Conservation (phyloP, 2,888 invertebrate genomes). For the Rhyacophila evoluta region DNA sequence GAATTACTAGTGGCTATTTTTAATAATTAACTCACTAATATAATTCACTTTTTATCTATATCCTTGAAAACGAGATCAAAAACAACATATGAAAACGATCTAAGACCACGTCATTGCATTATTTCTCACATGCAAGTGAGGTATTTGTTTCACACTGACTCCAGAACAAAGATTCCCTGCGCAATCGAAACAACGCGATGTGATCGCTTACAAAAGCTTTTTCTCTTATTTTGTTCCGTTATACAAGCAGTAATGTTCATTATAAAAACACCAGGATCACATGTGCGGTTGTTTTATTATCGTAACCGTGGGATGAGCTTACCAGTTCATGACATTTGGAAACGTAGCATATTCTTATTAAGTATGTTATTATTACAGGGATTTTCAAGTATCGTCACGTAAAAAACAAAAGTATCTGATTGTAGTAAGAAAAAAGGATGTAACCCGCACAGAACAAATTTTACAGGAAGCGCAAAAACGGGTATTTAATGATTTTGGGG, state of each 20-base stretch:
- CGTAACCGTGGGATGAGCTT: slow-evolving; percentile 37
- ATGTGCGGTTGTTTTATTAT: slow-evolving; percentile 32
- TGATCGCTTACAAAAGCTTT: background rate
- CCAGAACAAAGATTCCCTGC: slow-evolving; percentile 13
- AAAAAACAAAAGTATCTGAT: too few species aligned
- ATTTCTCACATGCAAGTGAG: background rate
- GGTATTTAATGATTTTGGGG: too few species aligned
- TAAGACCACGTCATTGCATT: background rate
- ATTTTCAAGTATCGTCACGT: background rate
- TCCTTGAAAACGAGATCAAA: background rate
- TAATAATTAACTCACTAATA: background rate
- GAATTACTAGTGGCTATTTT: background rate
- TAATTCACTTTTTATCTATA: background rate
- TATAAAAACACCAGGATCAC: slow-evolving; percentile 40
- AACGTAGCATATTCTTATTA: background rate
- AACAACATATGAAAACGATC: slow-evolving; percentile 14
- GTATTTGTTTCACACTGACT: background rate
- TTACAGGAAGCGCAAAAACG: too few species aligned
- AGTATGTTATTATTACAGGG: background rate
- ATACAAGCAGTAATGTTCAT: slow-evolving; percentile 34
- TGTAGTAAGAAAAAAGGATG: too few species aligned
- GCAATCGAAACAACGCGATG: slow-evolving; percentile 10
- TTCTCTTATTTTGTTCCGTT: slow-evolving; percentile 14
- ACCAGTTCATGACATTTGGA: slow-evolving; percentile 27
- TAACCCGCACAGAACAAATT: too few species aligned